Percentiles rank a stretch among this genome's conserved stretches.
Conservation (phyloP, 2,888 invertebrate species). For the Halocaridina rubra region DNA sequence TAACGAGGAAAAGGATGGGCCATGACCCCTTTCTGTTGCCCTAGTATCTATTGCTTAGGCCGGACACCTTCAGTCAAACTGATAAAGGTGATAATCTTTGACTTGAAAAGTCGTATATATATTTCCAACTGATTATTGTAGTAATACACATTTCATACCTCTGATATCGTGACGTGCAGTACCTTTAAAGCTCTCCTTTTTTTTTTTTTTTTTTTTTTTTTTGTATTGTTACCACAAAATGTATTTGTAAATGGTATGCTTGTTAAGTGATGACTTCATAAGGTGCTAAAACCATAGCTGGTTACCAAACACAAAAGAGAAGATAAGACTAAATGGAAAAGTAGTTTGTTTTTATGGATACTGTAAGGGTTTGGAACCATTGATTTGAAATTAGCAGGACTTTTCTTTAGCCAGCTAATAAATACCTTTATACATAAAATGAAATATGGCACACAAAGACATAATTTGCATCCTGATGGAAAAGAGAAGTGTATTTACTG, state of each 20-base stretch:
- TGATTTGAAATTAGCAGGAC: too few relatives aligned
- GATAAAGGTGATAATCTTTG: conserved; percentile 7
- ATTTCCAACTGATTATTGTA: conserved; percentile 55
- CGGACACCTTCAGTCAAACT: conserved; percentile 31
- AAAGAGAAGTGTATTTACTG: too few relatives aligned
- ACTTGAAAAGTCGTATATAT: conserved; percentile 45
- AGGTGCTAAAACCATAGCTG: conserved; percentile 49
- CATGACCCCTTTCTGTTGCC: neutral
- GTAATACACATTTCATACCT: conserved; percentile 56
- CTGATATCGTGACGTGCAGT: conserved; percentile 45
- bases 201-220: too few relatives aligned
- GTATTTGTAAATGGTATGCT: conserved; percentile 29
- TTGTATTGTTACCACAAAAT: too few relatives aligned
- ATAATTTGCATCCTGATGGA: too few relatives aligned
- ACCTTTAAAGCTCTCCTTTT: conserved; percentile 35
- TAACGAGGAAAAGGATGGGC: neutral
- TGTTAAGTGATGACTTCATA: conserved; percentile 34
- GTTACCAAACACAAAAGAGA: conserved; percentile 35
- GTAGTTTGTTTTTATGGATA: too few relatives aligned
- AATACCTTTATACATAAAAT: too few relatives aligned
- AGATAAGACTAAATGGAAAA: too few relatives aligned
- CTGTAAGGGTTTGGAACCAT: too few relatives aligned
- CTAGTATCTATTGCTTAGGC: neutral
- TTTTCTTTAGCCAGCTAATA: neutral
- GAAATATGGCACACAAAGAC: too few relatives aligned